Conservation (phyloP, 1,140 invertebrate genomes). For the Papilio dardanus region DNA sequence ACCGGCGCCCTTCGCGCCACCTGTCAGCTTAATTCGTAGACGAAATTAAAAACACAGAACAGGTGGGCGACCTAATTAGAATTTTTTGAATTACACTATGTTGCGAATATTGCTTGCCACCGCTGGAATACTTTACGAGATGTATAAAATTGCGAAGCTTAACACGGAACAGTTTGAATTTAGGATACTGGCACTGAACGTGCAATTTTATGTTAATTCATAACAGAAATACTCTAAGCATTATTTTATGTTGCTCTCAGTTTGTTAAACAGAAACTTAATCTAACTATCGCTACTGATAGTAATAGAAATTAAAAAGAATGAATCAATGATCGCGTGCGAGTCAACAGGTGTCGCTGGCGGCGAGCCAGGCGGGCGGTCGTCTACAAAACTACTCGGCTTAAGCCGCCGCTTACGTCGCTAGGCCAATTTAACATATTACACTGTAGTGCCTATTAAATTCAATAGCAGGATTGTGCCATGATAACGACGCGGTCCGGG, state of each 20-base stretch:
- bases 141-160: conserved; percentile 42
- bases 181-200: background rate
- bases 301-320: conserved; percentile 8
- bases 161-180: background rate
- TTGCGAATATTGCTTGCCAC: conserved; percentile 47
- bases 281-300: background rate
- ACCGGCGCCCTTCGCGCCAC: conserved; percentile 69
- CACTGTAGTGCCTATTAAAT: conserved; percentile 47
- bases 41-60: conserved; percentile 78
- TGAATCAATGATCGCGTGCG: conserved; percentile 27
- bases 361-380: conserved; percentile 48
- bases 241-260: background rate
- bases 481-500: conserved; percentile 24
- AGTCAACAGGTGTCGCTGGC: conserved; percentile 70
- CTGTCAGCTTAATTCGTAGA: conserved; percentile 70
- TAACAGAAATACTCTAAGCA: no score
- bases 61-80: conserved; percentile 76
- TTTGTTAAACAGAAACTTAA: background rate
- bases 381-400: conserved; percentile 41
- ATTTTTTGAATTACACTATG: conserved; percentile 71
- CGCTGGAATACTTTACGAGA: conserved; percentile 43
- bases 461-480: conserved; percentile 31
- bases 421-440: conserved; percentile 52
- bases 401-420: conserved; percentile 44
- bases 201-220: background rate